phyloP scores from a whole-genome alignment of 1,140 invertebrate genomes.

The Eciton burchellii region DNA sequence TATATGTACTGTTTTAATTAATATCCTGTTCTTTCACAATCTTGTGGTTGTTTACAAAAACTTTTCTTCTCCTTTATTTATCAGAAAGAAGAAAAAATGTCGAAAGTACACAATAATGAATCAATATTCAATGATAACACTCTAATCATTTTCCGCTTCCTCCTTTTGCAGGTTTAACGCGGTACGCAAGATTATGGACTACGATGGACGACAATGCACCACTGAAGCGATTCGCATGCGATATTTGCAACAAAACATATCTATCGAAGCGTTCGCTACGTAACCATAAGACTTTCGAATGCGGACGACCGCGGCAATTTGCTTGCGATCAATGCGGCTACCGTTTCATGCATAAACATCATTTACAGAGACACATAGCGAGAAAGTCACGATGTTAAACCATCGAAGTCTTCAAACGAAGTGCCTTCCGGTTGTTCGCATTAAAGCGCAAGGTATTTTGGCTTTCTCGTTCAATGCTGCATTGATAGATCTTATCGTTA shows the following conservation, averaged over 20 bases:
- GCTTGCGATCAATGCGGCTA: slow-evolving; percentile 82
- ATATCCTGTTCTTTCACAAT: neutral
- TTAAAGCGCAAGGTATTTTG: too few relatives aligned
- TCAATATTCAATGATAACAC: neutral
- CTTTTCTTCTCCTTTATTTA: neutral
- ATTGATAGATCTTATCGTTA: too few relatives aligned
- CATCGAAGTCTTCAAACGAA: too few relatives aligned
- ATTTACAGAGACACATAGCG: slow-evolving; percentile 78
- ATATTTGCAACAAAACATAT: slow-evolving; percentile 87
- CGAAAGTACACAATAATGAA: too few relatives aligned
- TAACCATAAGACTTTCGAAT: slow-evolving; percentile 83
- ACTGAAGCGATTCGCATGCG: slow-evolving; percentile 81
- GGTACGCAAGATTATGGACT: neutral
- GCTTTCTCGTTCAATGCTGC: too few relatives aligned
- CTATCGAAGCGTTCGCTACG: slow-evolving; percentile 86
- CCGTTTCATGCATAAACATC: slow-evolving; percentile 83
- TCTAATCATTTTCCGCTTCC: slow-evolving; percentile 17
- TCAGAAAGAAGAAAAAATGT: neutral
- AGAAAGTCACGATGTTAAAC: slow-evolving; percentile 33
- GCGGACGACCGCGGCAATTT: slow-evolving; percentile 82
- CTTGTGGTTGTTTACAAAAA: too few relatives aligned
- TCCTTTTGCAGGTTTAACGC: slow-evolving; percentile 35
- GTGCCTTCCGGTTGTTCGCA: too few relatives aligned
- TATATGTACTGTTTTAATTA: neutral
- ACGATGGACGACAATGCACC: neutral